Evolutionary conservation across 2,113 vertebrate species (phyloP), one percentile per base, ranked within the genome.

Genomic region (Melanostigma gelatinosum): DNA sequence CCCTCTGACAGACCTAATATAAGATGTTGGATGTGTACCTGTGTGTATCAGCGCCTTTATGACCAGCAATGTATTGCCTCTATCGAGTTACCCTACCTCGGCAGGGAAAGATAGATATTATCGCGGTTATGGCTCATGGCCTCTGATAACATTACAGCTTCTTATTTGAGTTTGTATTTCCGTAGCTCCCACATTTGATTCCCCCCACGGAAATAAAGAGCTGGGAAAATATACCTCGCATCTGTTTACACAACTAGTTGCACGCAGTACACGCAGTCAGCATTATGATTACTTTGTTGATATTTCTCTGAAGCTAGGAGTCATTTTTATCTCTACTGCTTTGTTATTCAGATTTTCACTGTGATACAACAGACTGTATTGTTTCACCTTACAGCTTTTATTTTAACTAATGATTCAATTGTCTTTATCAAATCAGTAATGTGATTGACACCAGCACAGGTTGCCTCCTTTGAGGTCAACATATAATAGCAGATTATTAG

Each of bases 101-200:
- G 75, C 90, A 71, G 83, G 82, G 82, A 90, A 84, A 90, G 84
- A 84, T 72, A 80, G 91, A 93, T 90, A 85, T 90, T 82, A 90
- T 90, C 85, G 22, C n/a, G 57, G 86, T 91, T 92, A 73, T 65
- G 89, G 88, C 83, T 89, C 88, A 65, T 78, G 62, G 91, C 87
- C 70, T 85, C 86, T 90, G 91, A 93, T 93, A 91, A 85, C 83
- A 88, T 91, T 92, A 88, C 83, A 74, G 83, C 86, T 77, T 82
- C 85, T 91, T 93, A 92, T 93, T 92, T 93, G 82, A 91, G 81
- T 91, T 90, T 84, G 85, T 84, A 85, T 90, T 90, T 90, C 72
- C 79, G 77, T 63, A 72, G 86, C 61, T 79, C 77, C 87, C 68
- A 71, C 77, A 48, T 87, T 84, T 85, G 85, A 88, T 89, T 86